Base-by-base conservation (phyloP, 2,888 invertebrate genomes). In the Orthosia cruda region DNA sequence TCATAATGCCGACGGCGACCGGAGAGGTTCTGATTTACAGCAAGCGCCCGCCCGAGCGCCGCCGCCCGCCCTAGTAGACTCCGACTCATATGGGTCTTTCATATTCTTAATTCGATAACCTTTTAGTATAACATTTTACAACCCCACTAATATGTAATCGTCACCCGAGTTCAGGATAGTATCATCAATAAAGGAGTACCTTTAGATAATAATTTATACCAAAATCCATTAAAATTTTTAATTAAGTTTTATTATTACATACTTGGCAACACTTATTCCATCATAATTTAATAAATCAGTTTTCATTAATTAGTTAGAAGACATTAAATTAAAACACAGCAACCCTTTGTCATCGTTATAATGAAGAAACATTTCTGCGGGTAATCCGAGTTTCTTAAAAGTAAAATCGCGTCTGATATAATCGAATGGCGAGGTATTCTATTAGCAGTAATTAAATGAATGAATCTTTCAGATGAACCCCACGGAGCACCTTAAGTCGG, bases 1-100 rank as follows among this genome's bases (percentile, higher is more conserved):
- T 96, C 94, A 96, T 96, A 96, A 96, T 96, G 93, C 94, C 93
- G 95, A 95, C 96, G 95, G 94, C 93, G 92, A 95, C 94, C 95
- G 95, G 94, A 93, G 95, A 89, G 91, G 88, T 89, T 88, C 91
- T 96, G 96, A 96, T 96, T 96, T 96, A 96, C 93, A 89, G 90
- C 88, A 83, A 90, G 87, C 84, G 86, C 86, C 88, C 88, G 87
- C 88, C 89, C 87, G 85, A 79, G 77, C 80, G 65, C 81, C 83
- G 85, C 82, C 81, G 74, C 84, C 74, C 77, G 78, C 84, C 79
- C 77, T 69, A 71, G 77, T 71, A 76, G 66, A 32, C 71, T 52
- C 66, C 62, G 45, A 70, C 73, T 59, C 73, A 47, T 80, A 71
- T 71, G 70, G 57, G 52, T 45, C 61, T 45, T 20, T 20, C 20